Percentiles rank a stretch among this genome's conserved stretches.
These are phyloP conservation scores for Alethe diademata DNA, from an alignment of 2,113 vertebrate species.

Conservation along the genomic window DNA sequence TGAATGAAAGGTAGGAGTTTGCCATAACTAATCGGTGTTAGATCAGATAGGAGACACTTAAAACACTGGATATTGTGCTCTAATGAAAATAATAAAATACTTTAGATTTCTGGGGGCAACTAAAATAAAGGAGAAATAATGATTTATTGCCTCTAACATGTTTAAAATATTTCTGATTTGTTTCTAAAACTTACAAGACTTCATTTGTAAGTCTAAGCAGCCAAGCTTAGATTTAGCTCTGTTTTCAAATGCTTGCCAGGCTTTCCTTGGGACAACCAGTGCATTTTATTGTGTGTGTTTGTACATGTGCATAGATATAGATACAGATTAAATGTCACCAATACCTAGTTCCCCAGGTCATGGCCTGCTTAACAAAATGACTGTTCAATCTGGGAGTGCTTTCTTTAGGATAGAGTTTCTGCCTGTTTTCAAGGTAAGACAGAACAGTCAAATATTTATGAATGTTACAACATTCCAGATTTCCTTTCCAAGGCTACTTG, in stretches of 20 bases:
- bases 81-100: not conserved
- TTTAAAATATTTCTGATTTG: not conserved
- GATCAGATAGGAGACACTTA: not conserved
- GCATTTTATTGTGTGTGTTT: slow-evolving; percentile 40
- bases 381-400: slow-evolving; percentile 46
- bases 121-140: not conserved
- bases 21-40: not conserved
- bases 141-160: not conserved
- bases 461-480: slow-evolving; percentile 64
- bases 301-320: slow-evolving; percentile 34
- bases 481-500: slow-evolving; percentile 65
- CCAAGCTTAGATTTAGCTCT: not conserved
- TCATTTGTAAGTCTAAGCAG: not conserved
- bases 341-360: slow-evolving; percentile 19
- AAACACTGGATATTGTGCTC: not conserved
- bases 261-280: slow-evolving; percentile 2
- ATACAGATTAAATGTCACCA: slow-evolving; percentile 51
- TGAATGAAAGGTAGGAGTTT: not conserved
- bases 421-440: slow-evolving; percentile 68
- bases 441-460: slow-evolving; percentile 69
- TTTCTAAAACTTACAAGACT: not conserved
- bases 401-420: slow-evolving; percentile 66
- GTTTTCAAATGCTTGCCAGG: not conserved
- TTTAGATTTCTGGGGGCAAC: not conserved
- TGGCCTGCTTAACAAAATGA: slow-evolving; percentile 61